Percentiles rank a stretch among this genome's conserved stretches.
Evolutionary conservation across 2,797 vertebrate genomes (phyloP).

Genomic region (Spinibarbus caldwelli): DNA sequence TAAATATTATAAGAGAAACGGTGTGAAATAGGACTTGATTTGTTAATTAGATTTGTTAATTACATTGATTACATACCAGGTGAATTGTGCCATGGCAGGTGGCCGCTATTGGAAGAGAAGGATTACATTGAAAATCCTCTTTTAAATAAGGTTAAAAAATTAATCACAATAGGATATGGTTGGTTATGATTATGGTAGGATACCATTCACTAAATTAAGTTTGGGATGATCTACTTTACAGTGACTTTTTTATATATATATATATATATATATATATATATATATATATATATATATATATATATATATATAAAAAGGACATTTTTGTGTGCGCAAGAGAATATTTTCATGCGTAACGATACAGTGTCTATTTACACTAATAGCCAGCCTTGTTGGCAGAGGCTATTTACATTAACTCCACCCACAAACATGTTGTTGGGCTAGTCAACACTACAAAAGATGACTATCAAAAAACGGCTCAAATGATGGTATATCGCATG

Average conservation of each 20-base stretch:
- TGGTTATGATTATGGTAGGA: not conserved
- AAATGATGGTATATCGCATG: too few species aligned
- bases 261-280: too few species aligned
- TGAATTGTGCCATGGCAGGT: not conserved
- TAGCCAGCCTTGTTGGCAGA: not conserved
- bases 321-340: too few species aligned
- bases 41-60: not conserved
- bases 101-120: not conserved
- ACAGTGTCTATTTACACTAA: too few species aligned
- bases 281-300: too few species aligned
- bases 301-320: too few species aligned
- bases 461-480: too few species aligned
- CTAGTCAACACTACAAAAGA: not conserved
- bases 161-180: not conserved
- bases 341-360: too few species aligned
- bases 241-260: too few species aligned
- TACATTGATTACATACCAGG: not conserved
- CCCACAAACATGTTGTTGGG: not conserved
- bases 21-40: not conserved
- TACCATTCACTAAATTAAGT: not conserved
- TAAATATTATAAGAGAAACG: not conserved
- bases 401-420: not conserved
- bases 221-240: too few species aligned
- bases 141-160: not conserved
- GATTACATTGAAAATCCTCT: not conserved